A percentile compares a stretch with the other conserved stretches of the same genome.
These are phyloP conservation scores for Epistrophella euchroma DNA, from an alignment of 2,888 invertebrate species.

Conservation along the genomic window DNA sequence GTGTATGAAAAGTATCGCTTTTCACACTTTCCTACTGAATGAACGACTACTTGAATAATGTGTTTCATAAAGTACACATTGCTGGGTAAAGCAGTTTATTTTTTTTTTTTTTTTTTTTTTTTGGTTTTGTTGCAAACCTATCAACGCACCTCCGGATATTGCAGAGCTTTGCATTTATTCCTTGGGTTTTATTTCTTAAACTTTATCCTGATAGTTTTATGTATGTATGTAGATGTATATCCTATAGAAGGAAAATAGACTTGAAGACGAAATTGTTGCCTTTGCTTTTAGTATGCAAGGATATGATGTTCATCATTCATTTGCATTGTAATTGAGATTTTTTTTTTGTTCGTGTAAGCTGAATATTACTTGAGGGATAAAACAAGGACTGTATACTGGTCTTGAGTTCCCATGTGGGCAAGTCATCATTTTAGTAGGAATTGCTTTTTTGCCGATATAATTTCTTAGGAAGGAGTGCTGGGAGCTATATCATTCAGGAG, in stretches of 20 bases:
- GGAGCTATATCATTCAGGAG: neutral
- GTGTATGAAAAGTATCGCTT: slow-evolving; percentile 66
- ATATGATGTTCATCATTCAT: slow-evolving; percentile 72
- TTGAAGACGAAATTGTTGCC: neutral
- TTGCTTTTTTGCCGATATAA: neutral
- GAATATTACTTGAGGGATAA: slow-evolving; percentile 12
- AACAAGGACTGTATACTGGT: neutral
- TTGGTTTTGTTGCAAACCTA: slow-evolving; percentile 40
- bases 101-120: neutral
- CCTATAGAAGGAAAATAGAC: neutral
- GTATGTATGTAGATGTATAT: neutral
- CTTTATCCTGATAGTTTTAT: slow-evolving; percentile 36
- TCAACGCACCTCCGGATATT: slow-evolving; percentile 74
- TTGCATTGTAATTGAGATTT: slow-evolving; percentile 73
- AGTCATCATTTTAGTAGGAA: slow-evolving; percentile 40
- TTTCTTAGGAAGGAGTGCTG: neutral
- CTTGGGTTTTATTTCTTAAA: slow-evolving; percentile 42
- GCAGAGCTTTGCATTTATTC: slow-evolving; percentile 61
- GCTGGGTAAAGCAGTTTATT: slow-evolving; percentile 60
- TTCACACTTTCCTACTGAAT: slow-evolving; percentile 72
- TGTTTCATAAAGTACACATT: slow-evolving; percentile 72
- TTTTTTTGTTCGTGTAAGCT: slow-evolving; percentile 54
- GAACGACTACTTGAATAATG: slow-evolving; percentile 66
- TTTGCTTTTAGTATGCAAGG: slow-evolving; percentile 21
- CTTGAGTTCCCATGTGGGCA: slow-evolving; percentile 49